Percentiles rank a stretch among this genome's conserved stretches.
These are phyloP conservation scores for Plectropomus leopardus DNA, from an alignment of 2,113 vertebrate genomes.

Conservation along the genomic window DNA sequence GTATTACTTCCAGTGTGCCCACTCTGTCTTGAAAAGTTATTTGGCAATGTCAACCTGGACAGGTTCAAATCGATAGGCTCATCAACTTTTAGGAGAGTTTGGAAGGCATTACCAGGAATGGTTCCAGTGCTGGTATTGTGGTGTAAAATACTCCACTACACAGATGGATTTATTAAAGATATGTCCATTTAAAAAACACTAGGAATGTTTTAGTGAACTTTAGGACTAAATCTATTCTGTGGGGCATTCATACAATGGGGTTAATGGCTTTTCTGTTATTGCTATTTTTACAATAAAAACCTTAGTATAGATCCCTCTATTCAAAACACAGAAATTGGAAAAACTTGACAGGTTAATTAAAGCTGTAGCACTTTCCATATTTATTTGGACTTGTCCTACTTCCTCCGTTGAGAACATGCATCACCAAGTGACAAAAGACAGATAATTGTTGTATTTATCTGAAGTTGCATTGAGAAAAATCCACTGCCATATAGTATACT, in stretches of 20 bases:
- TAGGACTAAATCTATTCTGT: background rate
- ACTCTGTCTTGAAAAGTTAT: constrained; percentile 45
- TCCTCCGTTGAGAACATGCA: background rate
- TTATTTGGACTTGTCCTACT: background rate
- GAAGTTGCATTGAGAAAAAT: background rate
- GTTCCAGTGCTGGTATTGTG: too few relatives aligned
- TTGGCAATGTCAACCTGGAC: constrained; percentile 32
- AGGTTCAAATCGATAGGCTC: constrained; percentile 37
- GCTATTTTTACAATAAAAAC: background rate
- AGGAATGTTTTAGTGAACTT: background rate
- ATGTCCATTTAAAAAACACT: background rate
- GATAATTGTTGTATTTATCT: background rate
- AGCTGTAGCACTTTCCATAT: background rate
- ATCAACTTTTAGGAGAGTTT: constrained; percentile 29
- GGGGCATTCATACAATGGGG: background rate
- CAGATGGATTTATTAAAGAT: background rate
- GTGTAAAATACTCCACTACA: background rate
- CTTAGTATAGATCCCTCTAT: background rate
- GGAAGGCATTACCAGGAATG: background rate
- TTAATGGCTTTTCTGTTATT: background rate
- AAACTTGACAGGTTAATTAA: background rate
- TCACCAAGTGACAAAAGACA: background rate
- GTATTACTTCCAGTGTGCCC: constrained; percentile 19
- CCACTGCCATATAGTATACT: background rate
- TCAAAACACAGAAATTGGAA: background rate